A percentile compares a stretch with the other conserved stretches of the same genome.
Conservation (phyloP, 2,888 invertebrate genomes). For the Lissocephala sabroskyi region DNA sequence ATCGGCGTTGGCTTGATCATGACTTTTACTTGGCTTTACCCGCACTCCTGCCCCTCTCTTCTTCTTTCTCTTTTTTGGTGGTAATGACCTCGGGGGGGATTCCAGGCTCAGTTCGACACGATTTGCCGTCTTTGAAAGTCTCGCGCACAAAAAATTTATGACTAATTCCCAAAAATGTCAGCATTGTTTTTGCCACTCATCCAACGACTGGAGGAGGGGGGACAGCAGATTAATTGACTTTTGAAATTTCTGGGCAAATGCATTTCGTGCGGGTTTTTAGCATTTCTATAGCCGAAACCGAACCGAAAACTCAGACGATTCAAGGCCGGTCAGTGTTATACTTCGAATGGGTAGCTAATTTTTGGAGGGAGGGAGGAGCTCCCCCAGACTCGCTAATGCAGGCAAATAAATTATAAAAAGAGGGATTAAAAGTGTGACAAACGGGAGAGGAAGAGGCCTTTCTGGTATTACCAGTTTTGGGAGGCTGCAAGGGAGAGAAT, state of each 20-base stretch:
- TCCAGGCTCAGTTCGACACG: conserved; percentile 4
- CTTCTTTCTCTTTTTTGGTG: too few relatives aligned
- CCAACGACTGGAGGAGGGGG: neutral
- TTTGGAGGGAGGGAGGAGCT: too few relatives aligned
- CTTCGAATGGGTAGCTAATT: too few relatives aligned
- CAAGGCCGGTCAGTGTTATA: conserved; percentile 25
- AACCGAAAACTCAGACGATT: too few relatives aligned
- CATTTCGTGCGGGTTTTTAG: neutral
- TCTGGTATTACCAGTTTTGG: too few relatives aligned
- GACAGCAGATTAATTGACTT: conserved; percentile 3
- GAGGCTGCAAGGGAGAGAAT: too few relatives aligned
- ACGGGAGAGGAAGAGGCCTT: too few relatives aligned
- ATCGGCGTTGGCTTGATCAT: neutral
- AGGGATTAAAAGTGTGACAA: too few relatives aligned
- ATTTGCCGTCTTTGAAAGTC: conserved; percentile 1
- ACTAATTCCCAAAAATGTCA: conserved; percentile 6
- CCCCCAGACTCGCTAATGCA: neutral
- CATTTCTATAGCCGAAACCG: neutral
- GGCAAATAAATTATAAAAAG: neutral
- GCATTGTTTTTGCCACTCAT: neutral
- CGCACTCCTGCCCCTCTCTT: neutral
- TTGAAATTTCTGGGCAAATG: neutral
- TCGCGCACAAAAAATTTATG: conserved; percentile 5
- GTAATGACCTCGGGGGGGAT: conserved; percentile 14
- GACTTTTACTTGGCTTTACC: neutral